Evolutionary conservation across 1,140 invertebrate genomes (phyloP).

Genomic region (Leucophenga varia): DNA sequence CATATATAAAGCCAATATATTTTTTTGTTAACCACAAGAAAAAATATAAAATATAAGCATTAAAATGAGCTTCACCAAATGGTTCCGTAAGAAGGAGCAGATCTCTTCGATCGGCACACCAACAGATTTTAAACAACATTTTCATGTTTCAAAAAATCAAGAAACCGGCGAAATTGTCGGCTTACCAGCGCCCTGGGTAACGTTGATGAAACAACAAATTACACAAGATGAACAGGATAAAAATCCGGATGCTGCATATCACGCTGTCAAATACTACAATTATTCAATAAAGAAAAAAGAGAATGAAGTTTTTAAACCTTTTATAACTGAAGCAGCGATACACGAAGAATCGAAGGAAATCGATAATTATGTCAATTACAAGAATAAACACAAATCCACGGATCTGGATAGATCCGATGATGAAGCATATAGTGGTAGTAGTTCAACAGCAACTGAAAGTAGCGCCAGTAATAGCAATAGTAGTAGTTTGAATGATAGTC

Average conservation of each 20-base stretch:
- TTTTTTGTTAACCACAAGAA: background rate
- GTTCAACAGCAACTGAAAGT: constrained; percentile 31
- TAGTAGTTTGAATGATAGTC: constrained; percentile 44
- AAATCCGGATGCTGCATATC: constrained; percentile 81
- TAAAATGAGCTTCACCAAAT: constrained; percentile 43
- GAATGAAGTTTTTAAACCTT: constrained; percentile 70
- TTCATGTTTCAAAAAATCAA: constrained; percentile 79
- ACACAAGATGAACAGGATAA: constrained; percentile 85
- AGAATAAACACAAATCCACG: constrained; percentile 65
- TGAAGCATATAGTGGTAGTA: constrained; percentile 34
- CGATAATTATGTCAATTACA: constrained; percentile 70
- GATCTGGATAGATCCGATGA: constrained; percentile 56
- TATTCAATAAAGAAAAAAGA: constrained; percentile 78
- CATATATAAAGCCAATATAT: constrained; percentile 11
- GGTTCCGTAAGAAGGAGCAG: constrained; percentile 51
- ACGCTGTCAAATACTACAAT: constrained; percentile 91
- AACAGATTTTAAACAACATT: constrained; percentile 75
- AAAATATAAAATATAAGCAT: constrained; percentile 3
- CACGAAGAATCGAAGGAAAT: constrained; percentile 78
- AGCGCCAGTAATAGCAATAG: constrained; percentile 45
- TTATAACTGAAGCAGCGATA: constrained; percentile 75
- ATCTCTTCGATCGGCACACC: constrained; percentile 70
- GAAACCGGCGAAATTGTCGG: constrained; percentile 75
- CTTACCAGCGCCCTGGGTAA: constrained; percentile 76
- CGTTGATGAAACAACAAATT: constrained; percentile 82